Conservation (phyloP, 2,888 invertebrate genomes). For the Diabrotica balteata region DNA sequence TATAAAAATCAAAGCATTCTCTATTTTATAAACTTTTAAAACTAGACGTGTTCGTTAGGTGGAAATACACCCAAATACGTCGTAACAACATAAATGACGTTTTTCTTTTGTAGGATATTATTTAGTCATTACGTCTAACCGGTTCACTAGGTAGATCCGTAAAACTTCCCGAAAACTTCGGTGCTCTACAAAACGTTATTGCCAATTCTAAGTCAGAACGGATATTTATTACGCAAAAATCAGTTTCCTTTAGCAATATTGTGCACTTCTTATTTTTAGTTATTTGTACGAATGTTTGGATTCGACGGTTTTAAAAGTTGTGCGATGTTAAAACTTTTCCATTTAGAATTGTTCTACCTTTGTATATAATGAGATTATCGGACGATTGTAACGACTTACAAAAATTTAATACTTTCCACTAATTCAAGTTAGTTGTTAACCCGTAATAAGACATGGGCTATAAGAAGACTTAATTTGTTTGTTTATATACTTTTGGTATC, state of each 20-base stretch:
- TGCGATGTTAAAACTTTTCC: too few species aligned
- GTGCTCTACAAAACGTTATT: slow-evolving; percentile 28
- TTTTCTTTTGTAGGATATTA: slow-evolving; percentile 26
- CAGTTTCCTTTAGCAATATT: slow-evolving; percentile 12
- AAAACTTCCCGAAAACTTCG: slow-evolving; percentile 34
- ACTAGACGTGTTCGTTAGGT: slow-evolving; percentile 19
- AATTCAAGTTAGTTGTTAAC: too few species aligned
- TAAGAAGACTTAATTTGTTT: too few species aligned
- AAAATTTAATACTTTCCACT: too few species aligned
- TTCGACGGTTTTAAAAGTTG: too few species aligned
- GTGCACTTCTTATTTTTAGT: not conserved
- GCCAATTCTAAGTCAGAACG: slow-evolving; percentile 27
- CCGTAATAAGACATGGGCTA: too few species aligned
- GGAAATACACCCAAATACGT: slow-evolving; percentile 19
- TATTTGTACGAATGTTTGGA: not conserved
- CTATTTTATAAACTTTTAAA: not conserved
- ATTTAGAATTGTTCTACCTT: too few species aligned
- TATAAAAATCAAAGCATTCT: too few species aligned
- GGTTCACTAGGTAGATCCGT: slow-evolving; percentile 29
- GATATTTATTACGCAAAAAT: slow-evolving; percentile 25
- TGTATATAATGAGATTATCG: too few species aligned
- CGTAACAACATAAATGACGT: slow-evolving; percentile 14
- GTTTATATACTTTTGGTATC: too few species aligned
- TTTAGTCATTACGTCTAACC: slow-evolving; percentile 29
- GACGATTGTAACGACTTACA: too few species aligned